phyloP scores from a whole-genome alignment of 1,140 invertebrate species.

The Drosophila repleta region DNA sequence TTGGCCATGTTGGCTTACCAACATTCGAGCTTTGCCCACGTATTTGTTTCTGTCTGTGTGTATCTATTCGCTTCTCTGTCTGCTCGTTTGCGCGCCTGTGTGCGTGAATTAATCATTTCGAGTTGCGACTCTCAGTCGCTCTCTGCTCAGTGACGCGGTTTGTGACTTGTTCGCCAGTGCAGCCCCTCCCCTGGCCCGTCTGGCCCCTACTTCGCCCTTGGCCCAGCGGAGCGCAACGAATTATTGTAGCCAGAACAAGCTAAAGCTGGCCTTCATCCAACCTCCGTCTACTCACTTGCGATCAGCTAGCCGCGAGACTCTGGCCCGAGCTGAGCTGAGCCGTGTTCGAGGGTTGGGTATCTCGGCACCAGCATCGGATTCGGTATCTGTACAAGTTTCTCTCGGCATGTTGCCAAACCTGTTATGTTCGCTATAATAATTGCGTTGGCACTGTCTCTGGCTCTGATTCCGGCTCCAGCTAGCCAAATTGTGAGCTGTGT shows the following conservation, averaged over 20 bases:
- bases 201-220: too few relatives aligned
- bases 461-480: neutral
- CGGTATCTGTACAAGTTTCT: slow-evolving; percentile 26
- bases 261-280: slow-evolving; percentile 13
- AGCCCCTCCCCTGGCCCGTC: slow-evolving; percentile 7
- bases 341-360: slow-evolving; percentile 6
- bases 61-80: neutral
- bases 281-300: slow-evolving; percentile 3
- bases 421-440: slow-evolving; percentile 45
- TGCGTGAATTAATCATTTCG: slow-evolving; percentile 40
- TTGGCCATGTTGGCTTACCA: slow-evolving; percentile 11
- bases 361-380: slow-evolving; percentile 11
- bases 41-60: slow-evolving; percentile 3
- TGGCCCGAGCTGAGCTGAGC: neutral
- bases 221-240: slow-evolving; percentile 55
- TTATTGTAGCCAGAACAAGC: slow-evolving; percentile 25
- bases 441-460: slow-evolving; percentile 29
- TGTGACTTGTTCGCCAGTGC: slow-evolving; percentile 39
- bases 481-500: slow-evolving; percentile 2
- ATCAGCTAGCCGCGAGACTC: slow-evolving; percentile 27
- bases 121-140: slow-evolving; percentile 19
- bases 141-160: slow-evolving; percentile 46
- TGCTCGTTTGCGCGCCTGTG: neutral
- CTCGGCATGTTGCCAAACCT: slow-evolving; percentile 57
- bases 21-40: neutral